Base-by-base conservation (phyloP, 2,113 vertebrate genomes). In the Varanus komodoensis region DNA sequence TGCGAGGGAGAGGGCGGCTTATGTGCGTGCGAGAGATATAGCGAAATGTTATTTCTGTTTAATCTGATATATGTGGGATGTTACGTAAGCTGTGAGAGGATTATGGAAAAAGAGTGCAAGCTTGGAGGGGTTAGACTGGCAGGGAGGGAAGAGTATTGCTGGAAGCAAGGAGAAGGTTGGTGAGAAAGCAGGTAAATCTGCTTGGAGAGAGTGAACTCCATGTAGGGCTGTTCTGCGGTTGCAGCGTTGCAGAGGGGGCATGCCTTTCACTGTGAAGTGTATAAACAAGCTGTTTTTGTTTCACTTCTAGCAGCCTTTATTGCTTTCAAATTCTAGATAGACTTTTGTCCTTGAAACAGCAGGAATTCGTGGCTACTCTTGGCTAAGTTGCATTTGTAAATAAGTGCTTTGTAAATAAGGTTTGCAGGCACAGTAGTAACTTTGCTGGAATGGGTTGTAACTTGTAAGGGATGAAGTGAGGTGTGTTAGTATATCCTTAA, bases 271-370 rank as follows among this genome's bases (percentile, higher is more conserved):
- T 25, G 38, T 71, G 80, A 79, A 84, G 73, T 90, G 54, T 34
- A 34, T 75, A 83, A 80, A 84, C 69, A 27, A 74, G 67, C 68
- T 32, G 32, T 23, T 48, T 54, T 50, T 77, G 32, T 88, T 67
- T 67, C 69, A 23, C 25, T 80, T 34, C 29, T 54, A 50, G 61
- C 74, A 52, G 81, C 83, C 27, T 73, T 73, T 29, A 11, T 48
- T 86, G 92, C 89, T 68, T 79, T 54, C 89, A 92, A 92, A 77
- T 74, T 68, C 84, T 1, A 15, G 3, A 81, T 25, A 88, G 92
- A 91, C 93, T 92, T 95, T 92, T 54, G 61, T 92, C 54, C 84
- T 86, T 87, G 50, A 48, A 87, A 2, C 92, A 82, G 84, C 92
- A 94, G 61, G 19, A 19, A 64, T 92, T 93, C 86, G 88, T 80